Conservation (phyloP, 2,888 invertebrate genomes). For the Macaria notata region DNA sequence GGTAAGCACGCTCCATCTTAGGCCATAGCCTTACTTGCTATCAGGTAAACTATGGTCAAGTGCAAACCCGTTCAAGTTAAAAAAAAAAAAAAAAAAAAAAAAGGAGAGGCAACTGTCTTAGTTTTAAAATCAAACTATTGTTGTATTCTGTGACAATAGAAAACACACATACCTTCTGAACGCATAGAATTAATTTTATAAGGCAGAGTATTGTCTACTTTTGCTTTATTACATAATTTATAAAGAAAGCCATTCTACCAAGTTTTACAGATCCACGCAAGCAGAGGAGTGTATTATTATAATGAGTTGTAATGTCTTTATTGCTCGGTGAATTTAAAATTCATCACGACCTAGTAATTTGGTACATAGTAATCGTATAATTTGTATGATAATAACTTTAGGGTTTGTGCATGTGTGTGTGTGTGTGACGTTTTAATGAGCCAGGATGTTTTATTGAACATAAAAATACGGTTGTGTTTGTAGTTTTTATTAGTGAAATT, state of each 20-base stretch:
- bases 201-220: too few relatives aligned
- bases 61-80: too few relatives aligned
- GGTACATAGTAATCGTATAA: slow-evolving; percentile 32
- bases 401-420: slow-evolving; percentile 21
- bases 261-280: neutral
- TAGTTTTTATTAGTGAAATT: slow-evolving; percentile 39
- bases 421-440: slow-evolving; percentile 24
- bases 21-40: too few relatives aligned
- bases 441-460: slow-evolving; percentile 38
- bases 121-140: too few relatives aligned
- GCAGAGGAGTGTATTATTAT: slow-evolving; percentile 17
- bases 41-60: too few relatives aligned
- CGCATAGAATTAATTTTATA: too few relatives aligned
- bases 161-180: too few relatives aligned
- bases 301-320: slow-evolving; percentile 34
- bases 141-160: too few relatives aligned
- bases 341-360: slow-evolving; percentile 32
- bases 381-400: slow-evolving; percentile 27
- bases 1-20: too few relatives aligned
- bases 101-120: too few relatives aligned
- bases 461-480: slow-evolving; percentile 39
- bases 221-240: too few relatives aligned
- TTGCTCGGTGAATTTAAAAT: slow-evolving; percentile 30
- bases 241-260: neutral
- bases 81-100: too few relatives aligned